These are phyloP conservation scores for Parapristionchus giblindavisi DNA, from an alignment of 2,888 invertebrate genomes.

Conservation along the genomic window DNA sequence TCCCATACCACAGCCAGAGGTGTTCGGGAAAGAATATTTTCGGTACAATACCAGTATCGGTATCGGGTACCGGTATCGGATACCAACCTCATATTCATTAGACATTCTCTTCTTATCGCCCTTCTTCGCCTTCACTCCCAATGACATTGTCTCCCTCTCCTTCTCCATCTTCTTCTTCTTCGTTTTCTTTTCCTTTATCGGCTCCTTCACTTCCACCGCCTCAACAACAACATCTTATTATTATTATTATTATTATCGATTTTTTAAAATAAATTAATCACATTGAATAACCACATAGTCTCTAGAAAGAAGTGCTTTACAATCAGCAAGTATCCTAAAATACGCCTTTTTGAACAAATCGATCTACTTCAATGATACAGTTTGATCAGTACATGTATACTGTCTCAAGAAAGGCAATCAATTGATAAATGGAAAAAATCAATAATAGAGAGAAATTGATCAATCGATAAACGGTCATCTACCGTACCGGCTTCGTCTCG, in stretches of 20 bases:
- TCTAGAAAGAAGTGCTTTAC: neutral
- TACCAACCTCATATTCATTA: neutral
- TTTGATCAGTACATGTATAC: too few relatives aligned
- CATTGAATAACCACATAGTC: neutral
- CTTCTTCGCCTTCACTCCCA: constrained; percentile 62
- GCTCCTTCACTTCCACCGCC: constrained; percentile 1
- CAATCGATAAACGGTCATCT: too few relatives aligned
- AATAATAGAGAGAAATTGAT: too few relatives aligned
- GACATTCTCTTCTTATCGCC: constrained; percentile 25
- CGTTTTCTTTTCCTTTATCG: constrained; percentile 31
- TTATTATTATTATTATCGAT: neutral
- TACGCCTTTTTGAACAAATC: too few relatives aligned
- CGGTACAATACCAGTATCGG: too few relatives aligned
- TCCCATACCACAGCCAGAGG: too few relatives aligned
- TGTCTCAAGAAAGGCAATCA: too few relatives aligned
- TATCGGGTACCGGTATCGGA: neutral
- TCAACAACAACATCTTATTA: neutral
- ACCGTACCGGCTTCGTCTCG: too few relatives aligned
- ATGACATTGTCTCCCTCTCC: constrained; percentile 52
- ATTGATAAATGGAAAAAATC: too few relatives aligned
- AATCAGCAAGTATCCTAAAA: too few relatives aligned
- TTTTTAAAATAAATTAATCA: neutral
- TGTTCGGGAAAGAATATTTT: too few relatives aligned
- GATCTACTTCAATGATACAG: too few relatives aligned
- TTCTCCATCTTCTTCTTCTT: constrained; percentile 43